Conservation (phyloP, 2,888 invertebrate genomes). For the Sminthurides aquaticus region DNA sequence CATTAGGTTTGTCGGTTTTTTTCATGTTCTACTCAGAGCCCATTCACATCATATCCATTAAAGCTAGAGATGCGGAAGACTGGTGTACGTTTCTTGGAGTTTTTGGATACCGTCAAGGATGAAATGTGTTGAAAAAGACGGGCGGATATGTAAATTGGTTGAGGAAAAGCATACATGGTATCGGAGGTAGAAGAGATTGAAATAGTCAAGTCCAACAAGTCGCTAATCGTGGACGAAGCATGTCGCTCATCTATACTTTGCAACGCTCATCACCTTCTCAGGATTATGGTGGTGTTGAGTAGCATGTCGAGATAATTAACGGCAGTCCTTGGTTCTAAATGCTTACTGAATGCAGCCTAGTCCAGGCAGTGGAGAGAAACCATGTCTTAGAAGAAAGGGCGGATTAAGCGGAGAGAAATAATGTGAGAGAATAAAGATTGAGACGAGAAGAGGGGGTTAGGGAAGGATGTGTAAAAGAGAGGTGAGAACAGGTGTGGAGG, state of each 20-base stretch:
- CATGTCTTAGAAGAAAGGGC: no score
- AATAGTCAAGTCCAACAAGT: no score
- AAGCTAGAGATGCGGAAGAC: no score
- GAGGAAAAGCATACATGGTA: neutral
- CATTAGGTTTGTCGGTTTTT: neutral
- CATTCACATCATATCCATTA: neutral
- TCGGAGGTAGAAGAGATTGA: no score
- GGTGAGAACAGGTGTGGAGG: no score
- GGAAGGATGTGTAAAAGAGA: no score
- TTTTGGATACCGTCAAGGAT: no score
- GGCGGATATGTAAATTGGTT: neutral
- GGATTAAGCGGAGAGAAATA: no score
- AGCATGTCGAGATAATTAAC: neutral
- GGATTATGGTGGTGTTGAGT: neutral
- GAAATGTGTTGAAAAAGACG: neutral
- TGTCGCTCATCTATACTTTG: neutral
- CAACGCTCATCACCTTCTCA: no score
- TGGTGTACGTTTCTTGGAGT: no score
- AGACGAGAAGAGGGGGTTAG: no score
- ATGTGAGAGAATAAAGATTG: no score
- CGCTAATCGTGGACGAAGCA: neutral
- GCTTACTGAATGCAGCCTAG: neutral
- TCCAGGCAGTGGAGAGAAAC: neutral
- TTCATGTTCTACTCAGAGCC: neutral
- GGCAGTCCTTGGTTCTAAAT: neutral